These are phyloP conservation scores for Alectura lathami DNA, from an alignment of 2,113 vertebrate species.

Conservation along the genomic window DNA sequence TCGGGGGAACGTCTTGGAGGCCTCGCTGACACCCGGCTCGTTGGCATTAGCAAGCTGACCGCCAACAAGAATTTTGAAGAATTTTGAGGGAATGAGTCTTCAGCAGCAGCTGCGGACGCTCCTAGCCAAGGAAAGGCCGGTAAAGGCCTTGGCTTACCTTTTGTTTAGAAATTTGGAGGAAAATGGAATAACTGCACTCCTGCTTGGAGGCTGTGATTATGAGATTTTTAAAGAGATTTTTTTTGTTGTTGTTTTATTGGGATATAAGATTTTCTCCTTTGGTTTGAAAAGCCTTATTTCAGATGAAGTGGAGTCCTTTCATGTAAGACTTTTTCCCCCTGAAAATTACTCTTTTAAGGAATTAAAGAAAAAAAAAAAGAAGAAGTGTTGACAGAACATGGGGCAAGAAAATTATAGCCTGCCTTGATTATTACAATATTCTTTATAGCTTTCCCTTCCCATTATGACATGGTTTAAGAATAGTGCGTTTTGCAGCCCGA, in stretches of 20 bases:
- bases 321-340: background rate
- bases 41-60: background rate
- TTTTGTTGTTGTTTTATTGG: background rate
- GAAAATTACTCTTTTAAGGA: background rate
- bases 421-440: background rate
- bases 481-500: background rate
- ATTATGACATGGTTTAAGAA: background rate
- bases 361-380: background rate
- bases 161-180: background rate
- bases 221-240: background rate
- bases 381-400: background rate
- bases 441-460: background rate
- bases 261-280: background rate
- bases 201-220: background rate
- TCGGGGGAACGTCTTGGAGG: background rate
- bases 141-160: background rate
- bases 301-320: background rate
- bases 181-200: background rate
- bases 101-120: background rate
- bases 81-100: background rate
- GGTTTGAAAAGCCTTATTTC: background rate
- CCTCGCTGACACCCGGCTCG: background rate
- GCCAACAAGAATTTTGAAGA: background rate
- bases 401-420: background rate
- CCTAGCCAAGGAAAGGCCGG: background rate